Evolutionary conservation across 2,113 vertebrate genomes (phyloP), one percentile per base, ranked within the genome.

Genomic region (Hippocampus barbouri): DNA sequence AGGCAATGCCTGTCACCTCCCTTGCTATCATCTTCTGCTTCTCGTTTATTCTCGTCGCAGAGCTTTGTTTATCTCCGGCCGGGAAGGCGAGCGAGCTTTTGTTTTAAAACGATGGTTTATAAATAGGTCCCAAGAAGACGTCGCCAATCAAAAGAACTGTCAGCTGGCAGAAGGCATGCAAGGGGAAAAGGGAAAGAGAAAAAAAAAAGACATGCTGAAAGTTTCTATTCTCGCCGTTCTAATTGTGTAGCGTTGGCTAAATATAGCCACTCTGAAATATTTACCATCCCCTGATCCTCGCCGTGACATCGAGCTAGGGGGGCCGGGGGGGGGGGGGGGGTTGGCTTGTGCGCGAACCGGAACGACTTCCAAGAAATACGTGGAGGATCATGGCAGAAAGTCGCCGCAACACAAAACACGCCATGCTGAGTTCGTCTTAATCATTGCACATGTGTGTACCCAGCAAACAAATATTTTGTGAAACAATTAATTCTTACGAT

Each of bases 191-290:
- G 4, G 9, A 45, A 27, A 21, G 16, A n/a, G n/a, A 64, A 14
- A 64, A 66, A 47, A 47, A 18, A n/a, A 23, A 65, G 41, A 75
- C 76, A 79, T 41, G 76, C 80, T 90, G 84, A 85, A 87, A 84
- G 83, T 89, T 88, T 90, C 89, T 92, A 90, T 90, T 91, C 89
- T 84, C 85, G 84, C 85, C 74, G 56, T 86, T 89, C 91, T 92
- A 91, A 92, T 91, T 89, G 90, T 91, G 89, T 85, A 88, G 86
- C 82, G 81, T 78, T 66, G 77, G 85, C 90, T 90, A 91, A 88
- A 91, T 90, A 89, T 92, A 92, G 91, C 77, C 83, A 79, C 88
- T 86, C 89, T 91, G 87, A 93, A 92, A 91, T 91, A 92, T 93
- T 93, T 85, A 93, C 79, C 87, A 90, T 86, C 87, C 88, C 83